These are phyloP conservation scores for Sorex araneus DNA, from an alignment of 2,113 vertebrate species.

Conservation along the genomic window DNA sequence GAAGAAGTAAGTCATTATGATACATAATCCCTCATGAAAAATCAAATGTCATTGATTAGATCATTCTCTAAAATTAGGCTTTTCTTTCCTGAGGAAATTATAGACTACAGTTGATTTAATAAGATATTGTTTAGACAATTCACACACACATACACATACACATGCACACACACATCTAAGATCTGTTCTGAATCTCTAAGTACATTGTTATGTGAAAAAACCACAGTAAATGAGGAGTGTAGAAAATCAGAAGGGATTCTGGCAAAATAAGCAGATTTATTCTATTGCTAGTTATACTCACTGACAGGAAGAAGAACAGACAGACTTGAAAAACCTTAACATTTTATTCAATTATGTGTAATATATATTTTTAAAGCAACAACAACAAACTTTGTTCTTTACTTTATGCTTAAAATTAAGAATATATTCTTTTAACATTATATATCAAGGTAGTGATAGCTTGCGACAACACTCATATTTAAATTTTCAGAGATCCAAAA, in stretches of 20 bases:
- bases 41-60: not conserved
- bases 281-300: not conserved
- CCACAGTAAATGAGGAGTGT: not conserved
- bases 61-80: not conserved
- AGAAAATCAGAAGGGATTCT: not conserved
- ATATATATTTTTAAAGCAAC: too few species aligned
- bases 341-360: too few species aligned
- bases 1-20: not conserved
- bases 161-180: not conserved
- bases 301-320: not conserved
- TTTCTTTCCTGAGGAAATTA: not conserved
- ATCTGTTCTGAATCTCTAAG: not conserved
- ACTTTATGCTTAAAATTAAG: too few species aligned
- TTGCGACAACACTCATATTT: too few species aligned
- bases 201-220: not conserved
- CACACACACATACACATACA: accelerated
- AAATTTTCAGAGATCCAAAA: too few species aligned
- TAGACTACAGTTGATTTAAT: not conserved
- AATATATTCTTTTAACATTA: too few species aligned
- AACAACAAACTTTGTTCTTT: too few species aligned
- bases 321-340: too few species aligned
- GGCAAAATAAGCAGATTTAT: not conserved
- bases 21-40: accelerated
- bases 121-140: not conserved
- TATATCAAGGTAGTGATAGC: too few species aligned